phyloP scores from a whole-genome alignment of 2,113 vertebrate species.

The Takifugu bimaculatus region DNA sequence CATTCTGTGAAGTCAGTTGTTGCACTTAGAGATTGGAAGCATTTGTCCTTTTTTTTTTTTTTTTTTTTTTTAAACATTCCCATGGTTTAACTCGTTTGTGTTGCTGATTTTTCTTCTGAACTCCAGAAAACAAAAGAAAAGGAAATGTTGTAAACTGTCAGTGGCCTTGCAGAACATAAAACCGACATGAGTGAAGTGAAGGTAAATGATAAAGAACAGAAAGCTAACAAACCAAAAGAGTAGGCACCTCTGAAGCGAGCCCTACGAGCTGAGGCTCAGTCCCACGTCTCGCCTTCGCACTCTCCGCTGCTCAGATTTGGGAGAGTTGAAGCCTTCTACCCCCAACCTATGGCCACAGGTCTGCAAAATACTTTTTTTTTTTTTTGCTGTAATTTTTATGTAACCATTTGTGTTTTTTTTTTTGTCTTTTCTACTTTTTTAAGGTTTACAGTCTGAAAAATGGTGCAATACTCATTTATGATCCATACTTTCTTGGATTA shows the following conservation, averaged over 20 bases:
- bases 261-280: slow-evolving; percentile 79
- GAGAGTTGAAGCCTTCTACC: slow-evolving; percentile 67
- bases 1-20: slow-evolving; percentile 84
- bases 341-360: slow-evolving; percentile 88
- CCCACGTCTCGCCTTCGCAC: slow-evolving; percentile 75
- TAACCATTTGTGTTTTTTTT: slow-evolving; percentile 57
- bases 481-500: slow-evolving; percentile 84
- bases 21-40: slow-evolving; percentile 76
- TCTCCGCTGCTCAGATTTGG: slow-evolving; percentile 58
- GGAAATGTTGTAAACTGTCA: slow-evolving; percentile 71
- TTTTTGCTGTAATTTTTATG: slow-evolving; percentile 71
- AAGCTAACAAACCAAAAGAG: slow-evolving; percentile 71
- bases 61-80: slow-evolving; percentile 52
- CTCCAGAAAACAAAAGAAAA: slow-evolving; percentile 71
- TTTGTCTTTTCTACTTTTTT: slow-evolving; percentile 71
- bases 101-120: slow-evolving; percentile 70
- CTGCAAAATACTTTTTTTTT: slow-evolving; percentile 79
- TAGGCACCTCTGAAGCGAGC: slow-evolving; percentile 91
- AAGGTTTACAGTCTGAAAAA: slow-evolving; percentile 79
- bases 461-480: slow-evolving; percentile 90
- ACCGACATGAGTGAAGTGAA: slow-evolving; percentile 48
- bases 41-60: slow-evolving; percentile 76
- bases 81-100: slow-evolving; percentile 51
- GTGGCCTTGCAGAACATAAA: slow-evolving; percentile 66
- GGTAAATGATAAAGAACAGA: slow-evolving; percentile 41